Evolutionary conservation across 53 echinoderm and acorn worm species (phyloP).

Genomic region (Apostichopus leukothele): DNA sequence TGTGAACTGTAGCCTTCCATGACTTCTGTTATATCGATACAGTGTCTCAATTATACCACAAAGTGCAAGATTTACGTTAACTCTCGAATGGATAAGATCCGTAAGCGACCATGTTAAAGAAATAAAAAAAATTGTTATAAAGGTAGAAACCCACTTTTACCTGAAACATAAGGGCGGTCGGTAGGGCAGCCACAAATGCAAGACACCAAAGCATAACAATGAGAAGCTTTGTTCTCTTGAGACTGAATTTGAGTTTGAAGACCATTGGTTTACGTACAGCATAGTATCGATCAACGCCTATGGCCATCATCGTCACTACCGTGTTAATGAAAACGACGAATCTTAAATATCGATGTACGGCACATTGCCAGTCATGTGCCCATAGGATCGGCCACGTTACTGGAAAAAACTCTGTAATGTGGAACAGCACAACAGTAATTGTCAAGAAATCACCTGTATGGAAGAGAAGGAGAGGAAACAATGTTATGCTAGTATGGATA

Average conservation of each 20-base stretch:
- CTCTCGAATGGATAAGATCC: background rate
- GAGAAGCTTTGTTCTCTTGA: slow-evolving; percentile 63
- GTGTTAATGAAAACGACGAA: slow-evolving; percentile 81
- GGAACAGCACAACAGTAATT: slow-evolving; percentile 70
- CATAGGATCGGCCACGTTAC: slow-evolving; percentile 80
- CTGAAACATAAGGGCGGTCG: slow-evolving; percentile 85
- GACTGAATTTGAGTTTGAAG: slow-evolving; percentile 70
- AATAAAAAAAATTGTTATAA: background rate
- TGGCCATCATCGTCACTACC: slow-evolving; percentile 91
- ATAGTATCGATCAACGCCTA: slow-evolving; percentile 83
- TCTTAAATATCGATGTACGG: slow-evolving; percentile 72
- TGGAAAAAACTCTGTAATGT: slow-evolving; percentile 87
- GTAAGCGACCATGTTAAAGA: background rate
- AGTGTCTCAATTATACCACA: too few relatives aligned
- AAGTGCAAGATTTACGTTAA: too few relatives aligned
- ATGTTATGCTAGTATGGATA: too few relatives aligned
- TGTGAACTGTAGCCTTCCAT: too few relatives aligned
- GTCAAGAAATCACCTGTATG: slow-evolving; percentile 70
- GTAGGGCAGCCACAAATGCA: slow-evolving; percentile 61
- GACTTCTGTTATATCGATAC: too few relatives aligned
- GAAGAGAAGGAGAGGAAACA: too few relatives aligned
- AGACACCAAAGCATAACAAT: slow-evolving; percentile 60
- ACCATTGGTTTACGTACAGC: slow-evolving; percentile 78
- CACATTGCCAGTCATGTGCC: slow-evolving; percentile 71
- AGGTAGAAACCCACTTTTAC: slow-evolving; percentile 40